A percentile compares a stretch with the other conserved stretches of the same genome.
These are phyloP conservation scores for Cheilosia scutellata DNA, from an alignment of 2,888 invertebrate species.

Conservation along the genomic window DNA sequence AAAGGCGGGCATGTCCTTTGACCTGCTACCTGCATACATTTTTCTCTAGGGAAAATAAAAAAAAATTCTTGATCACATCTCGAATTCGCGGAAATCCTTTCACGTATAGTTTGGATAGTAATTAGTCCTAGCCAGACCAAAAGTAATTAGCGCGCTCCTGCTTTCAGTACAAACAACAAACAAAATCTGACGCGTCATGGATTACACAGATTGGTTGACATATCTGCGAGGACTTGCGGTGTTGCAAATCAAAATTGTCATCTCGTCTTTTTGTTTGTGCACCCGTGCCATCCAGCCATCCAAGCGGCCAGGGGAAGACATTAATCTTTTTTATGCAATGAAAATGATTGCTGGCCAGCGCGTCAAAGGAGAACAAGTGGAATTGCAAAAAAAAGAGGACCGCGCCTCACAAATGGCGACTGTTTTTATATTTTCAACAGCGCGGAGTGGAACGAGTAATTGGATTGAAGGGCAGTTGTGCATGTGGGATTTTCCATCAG, in stretches of 20 bases:
- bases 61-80: conserved; percentile 25
- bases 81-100: conserved; percentile 40
- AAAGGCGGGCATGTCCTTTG: conserved; percentile 18
- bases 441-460: conserved; percentile 40
- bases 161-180: conserved; percentile 50
- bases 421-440: conserved; percentile 3
- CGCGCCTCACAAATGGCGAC: conserved; percentile 19
- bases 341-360: conserved; percentile 43
- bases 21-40: neutral
- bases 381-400: neutral
- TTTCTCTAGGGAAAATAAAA: conserved; percentile 17
- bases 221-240: neutral
- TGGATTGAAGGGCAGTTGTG: conserved; percentile 37
- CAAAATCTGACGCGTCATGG: conserved; percentile 46
- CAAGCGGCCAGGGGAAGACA: neutral
- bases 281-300: neutral
- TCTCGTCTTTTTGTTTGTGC: conserved; percentile 1
- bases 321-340: conserved; percentile 47
- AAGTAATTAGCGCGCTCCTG: conserved; percentile 63
- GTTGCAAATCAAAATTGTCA: conserved; percentile 30
- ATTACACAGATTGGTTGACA: conserved; percentile 22
- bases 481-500: conserved; percentile 14
- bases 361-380: conserved; percentile 6
- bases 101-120: conserved; percentile 2
- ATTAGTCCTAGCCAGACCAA: conserved; percentile 59